These are phyloP conservation scores for Palythoa caribaeorum DNA, from an alignment of 92 coral and sea anemone species.

Conservation along the genomic window DNA sequence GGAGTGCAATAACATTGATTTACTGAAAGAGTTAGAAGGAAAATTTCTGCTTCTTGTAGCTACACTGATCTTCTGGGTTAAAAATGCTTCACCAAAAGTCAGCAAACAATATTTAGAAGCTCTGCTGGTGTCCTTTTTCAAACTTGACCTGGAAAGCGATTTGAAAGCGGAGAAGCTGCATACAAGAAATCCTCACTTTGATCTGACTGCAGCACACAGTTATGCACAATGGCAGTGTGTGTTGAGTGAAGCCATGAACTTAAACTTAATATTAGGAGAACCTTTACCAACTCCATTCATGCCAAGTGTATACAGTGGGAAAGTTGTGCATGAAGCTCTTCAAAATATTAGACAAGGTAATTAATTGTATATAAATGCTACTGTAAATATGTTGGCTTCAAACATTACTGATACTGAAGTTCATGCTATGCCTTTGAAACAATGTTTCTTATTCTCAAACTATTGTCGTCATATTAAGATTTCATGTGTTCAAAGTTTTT, in stretches of 20 bases:
- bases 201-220: constrained; percentile 61
- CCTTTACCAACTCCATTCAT: constrained; percentile 60
- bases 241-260: constrained; percentile 45
- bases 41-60: constrained; percentile 34
- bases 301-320: constrained; percentile 54
- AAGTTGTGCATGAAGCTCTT: constrained; percentile 39
- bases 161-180: background rate
- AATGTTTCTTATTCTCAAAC: no score
- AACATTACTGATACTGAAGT: background rate
- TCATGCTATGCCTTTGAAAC: no score
- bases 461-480: no score
- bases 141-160: constrained; percentile 7
- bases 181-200: constrained; percentile 3
- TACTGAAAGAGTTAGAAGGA: background rate
- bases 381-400: background rate
- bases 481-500: no score
- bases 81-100: constrained; percentile 3
- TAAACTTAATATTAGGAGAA: constrained; percentile 52
- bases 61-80: constrained; percentile 25
- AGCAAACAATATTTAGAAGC: constrained; percentile 11
- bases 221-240: constrained; percentile 74
- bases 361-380: background rate
- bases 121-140: constrained; percentile 19
- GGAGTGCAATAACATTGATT: constrained; percentile 5
- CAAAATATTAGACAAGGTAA: constrained; percentile 48